These are phyloP conservation scores for Enteromius fasciolatus DNA, from an alignment of 2,797 vertebrate genomes.

Conservation along the genomic window DNA sequence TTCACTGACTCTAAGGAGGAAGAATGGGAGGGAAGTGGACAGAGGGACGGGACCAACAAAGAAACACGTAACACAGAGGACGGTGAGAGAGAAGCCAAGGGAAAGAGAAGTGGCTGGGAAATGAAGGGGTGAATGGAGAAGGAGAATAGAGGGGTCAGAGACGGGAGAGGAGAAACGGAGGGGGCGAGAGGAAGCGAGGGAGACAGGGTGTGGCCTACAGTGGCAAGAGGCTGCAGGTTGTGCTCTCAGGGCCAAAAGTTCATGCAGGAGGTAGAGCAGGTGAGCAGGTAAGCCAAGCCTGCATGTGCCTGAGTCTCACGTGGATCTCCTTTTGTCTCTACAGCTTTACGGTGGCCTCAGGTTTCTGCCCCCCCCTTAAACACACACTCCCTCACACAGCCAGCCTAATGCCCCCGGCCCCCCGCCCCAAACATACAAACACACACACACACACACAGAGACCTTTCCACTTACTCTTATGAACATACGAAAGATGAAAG, in stretches of 20 bases:
- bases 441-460: constrained; percentile 45
- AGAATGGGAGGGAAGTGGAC: constrained; percentile 55
- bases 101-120: constrained; percentile 26
- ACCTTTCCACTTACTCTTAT: too few species aligned
- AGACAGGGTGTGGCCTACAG: constrained; percentile 58
- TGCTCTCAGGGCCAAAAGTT: constrained; percentile 77
- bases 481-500: constrained; percentile 47
- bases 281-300: constrained; percentile 74
- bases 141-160: constrained; percentile 40
- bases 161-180: constrained; percentile 48
- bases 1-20: constrained; percentile 41
- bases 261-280: constrained; percentile 60
- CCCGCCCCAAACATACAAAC: constrained; percentile 57
- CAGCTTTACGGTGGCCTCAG: constrained; percentile 66
- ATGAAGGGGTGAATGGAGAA: constrained; percentile 17
- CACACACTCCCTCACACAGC: constrained; percentile 54
- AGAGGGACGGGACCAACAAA: constrained; percentile 2
- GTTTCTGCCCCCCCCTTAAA: constrained; percentile 69
- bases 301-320: constrained; percentile 76
- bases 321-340: constrained; percentile 77
- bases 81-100: neutral
- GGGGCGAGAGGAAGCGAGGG: constrained; percentile 58
- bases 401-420: constrained; percentile 5
- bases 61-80: constrained; percentile 61
- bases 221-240: constrained; percentile 66